phyloP scores from a whole-genome alignment of 2,888 invertebrate species.

The Philaethria dido region DNA sequence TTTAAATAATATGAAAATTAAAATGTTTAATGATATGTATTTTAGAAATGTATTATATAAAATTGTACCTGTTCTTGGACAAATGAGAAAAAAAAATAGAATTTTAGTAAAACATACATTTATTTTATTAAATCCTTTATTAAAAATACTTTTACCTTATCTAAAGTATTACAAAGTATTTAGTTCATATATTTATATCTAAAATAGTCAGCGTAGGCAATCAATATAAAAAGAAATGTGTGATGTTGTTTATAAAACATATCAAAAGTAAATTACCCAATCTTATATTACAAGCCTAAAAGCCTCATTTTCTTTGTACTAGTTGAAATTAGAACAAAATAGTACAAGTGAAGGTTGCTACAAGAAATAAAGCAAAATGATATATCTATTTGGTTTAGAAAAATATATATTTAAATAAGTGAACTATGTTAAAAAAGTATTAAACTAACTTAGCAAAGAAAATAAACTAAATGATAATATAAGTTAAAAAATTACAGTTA shows the following conservation, averaged over 20 bases:
- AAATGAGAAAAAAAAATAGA: conserved; percentile 26
- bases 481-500: conserved; percentile 39
- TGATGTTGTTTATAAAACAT: conserved; percentile 8
- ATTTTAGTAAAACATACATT: conserved; percentile 16
- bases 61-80: conserved; percentile 25
- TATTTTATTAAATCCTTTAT: conserved; percentile 31
- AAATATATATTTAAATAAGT: background rate
- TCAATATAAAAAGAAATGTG: background rate
- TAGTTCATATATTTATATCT: conserved; percentile 12
- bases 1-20: background rate
- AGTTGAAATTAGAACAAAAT: background rate
- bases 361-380: background rate
- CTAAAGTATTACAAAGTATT: conserved; percentile 2
- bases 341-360: conserved; percentile 1
- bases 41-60: background rate
- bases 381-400: background rate
- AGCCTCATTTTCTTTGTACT: background rate
- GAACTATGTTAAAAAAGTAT: conserved; percentile 1
- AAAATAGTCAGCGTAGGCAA: conserved; percentile 1
- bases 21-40: background rate
- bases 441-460: conserved; percentile 4
- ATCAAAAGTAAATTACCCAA: background rate
- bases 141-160: background rate
- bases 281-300: background rate
- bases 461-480: background rate